Evolutionary conservation across 2,888 invertebrate genomes (phyloP).

Genomic region (Rhaphigaster nebulosa): DNA sequence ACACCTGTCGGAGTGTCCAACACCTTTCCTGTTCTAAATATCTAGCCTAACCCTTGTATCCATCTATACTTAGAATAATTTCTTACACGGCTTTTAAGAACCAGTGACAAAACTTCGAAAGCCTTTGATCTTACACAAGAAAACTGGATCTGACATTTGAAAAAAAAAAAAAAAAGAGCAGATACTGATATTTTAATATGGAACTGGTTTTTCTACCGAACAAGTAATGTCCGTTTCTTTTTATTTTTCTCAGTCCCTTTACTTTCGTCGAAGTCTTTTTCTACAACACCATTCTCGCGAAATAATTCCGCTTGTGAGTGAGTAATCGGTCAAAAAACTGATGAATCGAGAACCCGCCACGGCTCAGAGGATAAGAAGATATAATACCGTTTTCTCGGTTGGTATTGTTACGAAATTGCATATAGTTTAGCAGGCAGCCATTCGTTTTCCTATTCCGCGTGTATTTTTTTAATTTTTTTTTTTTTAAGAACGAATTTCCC

Average conservation of each 20-base stretch:
- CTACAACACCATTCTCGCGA: neutral
- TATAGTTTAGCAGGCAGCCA: conserved; percentile 1
- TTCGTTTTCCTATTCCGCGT: conserved; percentile 29
- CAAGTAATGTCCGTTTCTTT: conserved; percentile 4
- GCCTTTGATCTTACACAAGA: conserved; percentile 24
- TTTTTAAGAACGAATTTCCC: neutral
- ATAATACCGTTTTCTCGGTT: neutral
- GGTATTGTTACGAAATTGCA: conserved; percentile 1
- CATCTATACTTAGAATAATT: neutral
- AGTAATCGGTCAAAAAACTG: neutral
- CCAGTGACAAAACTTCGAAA: neutral
- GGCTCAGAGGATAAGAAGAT: neutral
- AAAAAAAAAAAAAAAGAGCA: neutral
- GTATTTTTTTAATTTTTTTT: conserved; percentile 14
- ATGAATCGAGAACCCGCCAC: neutral
- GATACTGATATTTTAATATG: conserved; percentile 34
- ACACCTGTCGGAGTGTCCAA: neutral
- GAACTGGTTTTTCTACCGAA: conserved; percentile 36
- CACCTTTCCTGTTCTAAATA: neutral
- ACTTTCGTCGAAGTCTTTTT: neutral
- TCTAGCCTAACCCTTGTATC: neutral
- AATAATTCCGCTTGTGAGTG: neutral
- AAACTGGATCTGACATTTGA: conserved; percentile 36
- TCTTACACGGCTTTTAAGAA: neutral
- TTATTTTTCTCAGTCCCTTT: neutral